Evolutionary conservation across 2,113 vertebrate species (phyloP), one percentile per base, ranked within the genome.

Genomic region (Litocranius walleri): DNA sequence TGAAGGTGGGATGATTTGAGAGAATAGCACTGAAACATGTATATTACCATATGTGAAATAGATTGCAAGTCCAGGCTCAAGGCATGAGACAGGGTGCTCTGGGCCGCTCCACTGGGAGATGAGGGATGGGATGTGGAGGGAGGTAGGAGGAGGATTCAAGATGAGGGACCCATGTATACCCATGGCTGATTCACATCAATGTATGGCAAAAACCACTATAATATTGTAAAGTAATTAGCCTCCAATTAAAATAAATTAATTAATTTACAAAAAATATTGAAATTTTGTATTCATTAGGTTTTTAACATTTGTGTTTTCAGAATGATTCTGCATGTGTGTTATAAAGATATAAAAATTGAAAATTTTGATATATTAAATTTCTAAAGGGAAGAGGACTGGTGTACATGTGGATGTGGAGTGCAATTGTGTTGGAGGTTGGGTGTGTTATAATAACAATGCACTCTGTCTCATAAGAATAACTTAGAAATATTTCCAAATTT

Each of bases 31-130:
- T 40, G n/a, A 71, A 71, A 36, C 5, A 19, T 40, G n/a, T 40
- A 71, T 36, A 23, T 71, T 71, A 12, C 2, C n/a, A 71, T 71
- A 71, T 3, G n/a, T 36, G n/a, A 36, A 36, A 36, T 3, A 71
- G 64, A 71, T 71, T 1, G 0, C 64, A n/a, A 71, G n/a, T 23
- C n/a, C 67, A 71, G n/a, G 5, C 4, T 71, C 5, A 36, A 40
- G 23, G 4, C n/a, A 40, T 71, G n/a, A 71, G n/a, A 71, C n/a
- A 71, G n/a, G n/a, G n/a, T 36, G 17, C 19, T 71, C 19, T 11
- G n/a, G 67, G 19, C 67, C 0, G 0, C 4, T 71, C 8, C 67
- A 12, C n/a, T 36, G 19, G 19, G 19, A 36, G 2, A 10, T 36
- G n/a, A 71, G n/a, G 67, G 19, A 71, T 71, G 3, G n/a, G 19